phyloP scores from a whole-genome alignment of 35 echinoderm and acorn worm species.

The Heliocidaris erythrogramma region DNA sequence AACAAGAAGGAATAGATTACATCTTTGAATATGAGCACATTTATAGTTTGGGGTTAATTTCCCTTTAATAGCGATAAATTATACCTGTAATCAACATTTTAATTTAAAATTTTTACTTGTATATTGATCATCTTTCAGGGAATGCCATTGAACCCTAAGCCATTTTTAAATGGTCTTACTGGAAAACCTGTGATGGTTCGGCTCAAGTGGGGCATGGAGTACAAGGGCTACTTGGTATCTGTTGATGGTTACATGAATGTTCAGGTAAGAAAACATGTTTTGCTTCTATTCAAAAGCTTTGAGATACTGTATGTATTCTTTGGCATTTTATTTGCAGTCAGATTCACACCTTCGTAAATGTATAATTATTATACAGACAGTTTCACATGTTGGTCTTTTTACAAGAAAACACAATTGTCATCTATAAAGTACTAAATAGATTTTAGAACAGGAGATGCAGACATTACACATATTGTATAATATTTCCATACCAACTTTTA shows the following conservation, averaged over 20 bases:
- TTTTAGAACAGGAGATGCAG: too few species aligned
- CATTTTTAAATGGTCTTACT: constrained; percentile 97
- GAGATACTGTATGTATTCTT: too few species aligned
- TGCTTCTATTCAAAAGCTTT: background rate
- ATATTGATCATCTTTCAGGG: constrained; percentile 26
- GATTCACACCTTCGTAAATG: too few species aligned
- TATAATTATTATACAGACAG: too few species aligned
- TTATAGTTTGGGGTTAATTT: too few species aligned
- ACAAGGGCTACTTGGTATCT: constrained; percentile 98
- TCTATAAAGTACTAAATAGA: too few species aligned
- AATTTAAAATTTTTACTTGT: background rate
- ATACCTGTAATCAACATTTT: too few species aligned
- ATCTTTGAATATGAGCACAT: too few species aligned
- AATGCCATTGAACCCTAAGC: constrained; percentile 95
- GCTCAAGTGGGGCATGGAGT: constrained; percentile 99
- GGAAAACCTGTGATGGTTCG: constrained; percentile 99
- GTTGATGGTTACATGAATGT: constrained; percentile 99
- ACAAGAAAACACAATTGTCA: background rate
- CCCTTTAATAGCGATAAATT: too few species aligned
- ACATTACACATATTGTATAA: too few species aligned
- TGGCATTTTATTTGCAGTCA: background rate
- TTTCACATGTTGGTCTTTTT: background rate
- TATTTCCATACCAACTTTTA: too few species aligned
- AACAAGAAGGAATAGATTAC: too few species aligned
- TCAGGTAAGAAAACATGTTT: constrained; percentile 65